These are phyloP conservation scores for Syngnathus acus DNA, from an alignment of 2,797 vertebrate genomes.

Conservation along the genomic window DNA sequence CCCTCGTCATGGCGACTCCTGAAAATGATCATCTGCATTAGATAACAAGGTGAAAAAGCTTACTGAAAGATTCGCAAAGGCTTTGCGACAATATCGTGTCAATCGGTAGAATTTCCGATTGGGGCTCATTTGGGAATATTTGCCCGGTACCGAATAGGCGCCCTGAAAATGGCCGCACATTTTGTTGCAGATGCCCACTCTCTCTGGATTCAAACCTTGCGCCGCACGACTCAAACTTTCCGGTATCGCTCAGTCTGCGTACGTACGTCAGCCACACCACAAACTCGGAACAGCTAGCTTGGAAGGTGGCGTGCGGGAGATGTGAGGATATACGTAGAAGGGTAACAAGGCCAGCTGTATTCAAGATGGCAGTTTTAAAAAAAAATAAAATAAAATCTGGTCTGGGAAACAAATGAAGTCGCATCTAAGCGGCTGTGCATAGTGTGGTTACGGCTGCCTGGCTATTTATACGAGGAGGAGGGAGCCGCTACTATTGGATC, in stretches of 20 bases:
- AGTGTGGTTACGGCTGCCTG: slow-evolving; percentile 62
- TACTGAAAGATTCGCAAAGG: neutral
- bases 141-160: neutral
- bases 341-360: slow-evolving; percentile 31
- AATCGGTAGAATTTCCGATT: neutral
- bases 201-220: slow-evolving; percentile 35
- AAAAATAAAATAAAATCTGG: slow-evolving; percentile 26
- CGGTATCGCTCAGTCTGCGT: slow-evolving; percentile 15
- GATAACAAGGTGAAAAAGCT: neutral
- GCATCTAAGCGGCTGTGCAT: slow-evolving; percentile 52
- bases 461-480: slow-evolving; percentile 69
- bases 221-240: slow-evolving; percentile 47
- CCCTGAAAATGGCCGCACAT: neutral
- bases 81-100: neutral
- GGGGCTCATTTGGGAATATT: neutral
- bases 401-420: slow-evolving; percentile 40
- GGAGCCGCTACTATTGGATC: slow-evolving; percentile 70
- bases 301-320: slow-evolving; percentile 22
- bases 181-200: slow-evolving; percentile 20
- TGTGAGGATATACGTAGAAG: slow-evolving; percentile 13
- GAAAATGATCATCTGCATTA: neutral
- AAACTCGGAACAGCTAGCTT: slow-evolving; percentile 28
- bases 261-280: slow-evolving; percentile 42
- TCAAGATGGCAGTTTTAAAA: slow-evolving; percentile 36
- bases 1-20: neutral